Evolutionary conservation across 2,888 invertebrate genomes (phyloP).

Genomic region (Dynastes hyllus): DNA sequence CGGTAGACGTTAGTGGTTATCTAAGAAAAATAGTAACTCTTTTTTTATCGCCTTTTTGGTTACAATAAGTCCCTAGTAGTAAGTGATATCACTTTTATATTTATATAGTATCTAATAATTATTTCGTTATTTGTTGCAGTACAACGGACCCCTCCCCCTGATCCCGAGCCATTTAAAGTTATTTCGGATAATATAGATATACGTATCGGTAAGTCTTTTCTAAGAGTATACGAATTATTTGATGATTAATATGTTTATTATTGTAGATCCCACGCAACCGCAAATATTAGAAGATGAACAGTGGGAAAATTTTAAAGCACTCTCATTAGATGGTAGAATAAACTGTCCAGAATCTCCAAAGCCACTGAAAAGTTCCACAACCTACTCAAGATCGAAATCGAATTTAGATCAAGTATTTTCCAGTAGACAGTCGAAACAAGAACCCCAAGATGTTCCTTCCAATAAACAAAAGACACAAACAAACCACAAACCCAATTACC

Average conservation of each 20-base stretch:
- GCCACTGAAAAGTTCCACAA: slow-evolving; percentile 59
- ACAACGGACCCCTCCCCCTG: slow-evolving; percentile 76
- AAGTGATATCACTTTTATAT: too few relatives aligned
- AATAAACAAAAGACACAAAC: slow-evolving; percentile 59
- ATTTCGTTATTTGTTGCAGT: slow-evolving; percentile 69
- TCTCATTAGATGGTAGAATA: slow-evolving; percentile 68
- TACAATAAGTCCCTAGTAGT: too few relatives aligned
- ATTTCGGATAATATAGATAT: slow-evolving; percentile 67
- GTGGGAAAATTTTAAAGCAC: slow-evolving; percentile 66
- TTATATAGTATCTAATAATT: background rate
- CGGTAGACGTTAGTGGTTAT: too few relatives aligned
- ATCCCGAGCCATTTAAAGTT: slow-evolving; percentile 73
- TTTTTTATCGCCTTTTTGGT: too few relatives aligned
- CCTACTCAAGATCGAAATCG: slow-evolving; percentile 69
- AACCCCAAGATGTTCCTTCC: slow-evolving; percentile 64
- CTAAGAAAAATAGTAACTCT: too few relatives aligned
- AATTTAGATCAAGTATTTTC: slow-evolving; percentile 69
- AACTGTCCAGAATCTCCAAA: slow-evolving; percentile 64
- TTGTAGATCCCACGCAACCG: slow-evolving; percentile 72
- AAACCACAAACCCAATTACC: slow-evolving; percentile 60
- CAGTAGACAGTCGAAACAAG: slow-evolving; percentile 62
- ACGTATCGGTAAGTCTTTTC: slow-evolving; percentile 59
- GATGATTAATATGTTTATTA: slow-evolving; percentile 39
- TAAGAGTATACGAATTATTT: background rate
- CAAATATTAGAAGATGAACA: slow-evolving; percentile 68